These are phyloP conservation scores for Metaphire vulgaris DNA, from an alignment of 1,140 invertebrate species.

Conservation along the genomic window DNA sequence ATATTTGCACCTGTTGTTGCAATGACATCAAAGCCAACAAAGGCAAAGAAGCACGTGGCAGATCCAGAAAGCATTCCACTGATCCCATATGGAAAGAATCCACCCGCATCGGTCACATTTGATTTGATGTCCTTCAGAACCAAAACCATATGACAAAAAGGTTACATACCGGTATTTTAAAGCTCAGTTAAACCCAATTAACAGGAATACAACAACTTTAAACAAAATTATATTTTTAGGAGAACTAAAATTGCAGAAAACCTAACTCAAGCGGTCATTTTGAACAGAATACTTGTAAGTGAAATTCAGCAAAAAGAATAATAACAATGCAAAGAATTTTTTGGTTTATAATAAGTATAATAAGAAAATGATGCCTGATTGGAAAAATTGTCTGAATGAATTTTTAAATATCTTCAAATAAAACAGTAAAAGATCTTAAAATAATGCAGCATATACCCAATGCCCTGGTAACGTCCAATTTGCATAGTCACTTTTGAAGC, in stretches of 20 bases:
- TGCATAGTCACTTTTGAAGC: conserved; percentile 63
- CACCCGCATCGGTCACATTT: conserved; percentile 18
- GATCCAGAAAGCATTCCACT: conserved; percentile 63
- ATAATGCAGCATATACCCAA: no score
- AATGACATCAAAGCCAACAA: conserved; percentile 94
- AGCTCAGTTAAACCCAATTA: neutral
- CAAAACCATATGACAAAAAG: neutral
- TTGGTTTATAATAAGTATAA: no score
- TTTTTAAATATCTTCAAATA: no score
- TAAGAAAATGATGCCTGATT: no score
- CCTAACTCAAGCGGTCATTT: no score
- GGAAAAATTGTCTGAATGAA: no score
- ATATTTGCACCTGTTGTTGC: conserved; percentile 84
- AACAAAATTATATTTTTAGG: neutral
- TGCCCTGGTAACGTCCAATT: conserved; percentile 41
- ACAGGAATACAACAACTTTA: neutral
- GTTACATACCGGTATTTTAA: neutral
- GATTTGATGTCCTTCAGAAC: neutral
- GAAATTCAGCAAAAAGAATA: no score
- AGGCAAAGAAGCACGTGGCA: conserved; percentile 92
- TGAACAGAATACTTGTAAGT: no score
- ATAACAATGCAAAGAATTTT: no score
- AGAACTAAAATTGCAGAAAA: neutral
- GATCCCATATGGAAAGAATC: conserved; percentile 28
- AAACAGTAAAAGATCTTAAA: no score